Evolutionary conservation across 2,113 vertebrate species (phyloP), one percentile per base, ranked within the genome.

Genomic region (Mesembrinibis cayennensis): DNA sequence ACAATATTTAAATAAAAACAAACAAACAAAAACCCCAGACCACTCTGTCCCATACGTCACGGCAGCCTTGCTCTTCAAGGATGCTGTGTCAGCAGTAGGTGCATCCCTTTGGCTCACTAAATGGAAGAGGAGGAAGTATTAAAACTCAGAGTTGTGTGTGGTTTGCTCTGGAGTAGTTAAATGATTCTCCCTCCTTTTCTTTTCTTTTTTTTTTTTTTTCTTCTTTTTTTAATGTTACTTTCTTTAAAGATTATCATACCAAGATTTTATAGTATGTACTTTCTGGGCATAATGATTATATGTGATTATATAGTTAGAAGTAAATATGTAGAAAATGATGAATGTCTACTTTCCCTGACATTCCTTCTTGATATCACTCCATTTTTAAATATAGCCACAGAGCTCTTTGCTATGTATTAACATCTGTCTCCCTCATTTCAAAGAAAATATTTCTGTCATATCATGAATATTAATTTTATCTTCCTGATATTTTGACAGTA

Each of bases 401-500:
- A 78, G 22, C 40, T 86, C n/a, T 84, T 50, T 86, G 40, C n/a
- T 59, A 8, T 81, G 38, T 77, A 32, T 92, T 93, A 88, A 5
- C 49, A 92, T 62, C 88, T 88, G 45, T 92, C 71, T 96, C 21
- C 38, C 42, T 90, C 34, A 66, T 66, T 83, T 86, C 45, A 83
- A 90, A 92, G 40, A 78, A 87, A 93, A 89, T 81, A 92, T 92
- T 88, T 95, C 85, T 93, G 65, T 82, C 77, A 26, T 84, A 71
- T 89, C 84, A 55, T 76, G 59, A 93, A 87, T 87, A 67, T 80
- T 96, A 83, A 89, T 93, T 91, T 91, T 71, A 59, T 92, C 45
- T 92, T 84, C 44, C 56, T 95, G 72, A 49, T 91, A 91, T 89
- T 95, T 95, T 93, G 79, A 95, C 79, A 90, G 67, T 77, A 77